phyloP scores from a whole-genome alignment of 2,888 invertebrate species.

The Amiota communis region DNA sequence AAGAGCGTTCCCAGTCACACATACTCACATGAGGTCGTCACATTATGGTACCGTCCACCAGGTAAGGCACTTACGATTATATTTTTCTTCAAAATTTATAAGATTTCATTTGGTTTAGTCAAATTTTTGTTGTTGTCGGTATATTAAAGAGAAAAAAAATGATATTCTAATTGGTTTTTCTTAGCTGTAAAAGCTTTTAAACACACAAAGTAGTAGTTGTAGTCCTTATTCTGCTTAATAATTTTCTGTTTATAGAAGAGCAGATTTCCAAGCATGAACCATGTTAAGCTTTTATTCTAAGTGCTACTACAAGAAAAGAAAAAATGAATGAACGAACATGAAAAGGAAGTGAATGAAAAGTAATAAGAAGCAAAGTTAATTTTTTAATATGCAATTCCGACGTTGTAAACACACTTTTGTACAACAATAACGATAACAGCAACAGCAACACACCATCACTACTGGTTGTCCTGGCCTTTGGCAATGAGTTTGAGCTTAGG shows the following conservation, averaged over 20 bases:
- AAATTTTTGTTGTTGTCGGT: not conserved
- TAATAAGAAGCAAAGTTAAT: constrained; percentile 55
- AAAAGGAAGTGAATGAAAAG: constrained; percentile 11
- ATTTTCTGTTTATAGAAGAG: too few relatives aligned
- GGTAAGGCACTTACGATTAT: constrained; percentile 71
- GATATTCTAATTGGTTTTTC: not conserved
- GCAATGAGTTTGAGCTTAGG: not conserved
- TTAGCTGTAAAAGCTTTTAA: not conserved
- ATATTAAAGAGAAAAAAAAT: too few relatives aligned
- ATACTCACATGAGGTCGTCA: constrained; percentile 98
- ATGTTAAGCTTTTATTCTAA: too few relatives aligned
- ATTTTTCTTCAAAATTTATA: too few relatives aligned
- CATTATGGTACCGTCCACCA: constrained; percentile 98
- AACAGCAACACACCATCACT: too few relatives aligned
- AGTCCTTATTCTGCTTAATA: too few relatives aligned
- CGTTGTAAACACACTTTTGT: constrained; percentile 40
- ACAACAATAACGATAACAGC: not conserved
- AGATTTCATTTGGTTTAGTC: not conserved
- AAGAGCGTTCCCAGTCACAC: constrained; percentile 99
- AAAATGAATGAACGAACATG: not conserved
- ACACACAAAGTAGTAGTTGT: too few relatives aligned
- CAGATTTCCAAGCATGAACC: too few relatives aligned
- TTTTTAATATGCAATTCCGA: constrained; percentile 62
- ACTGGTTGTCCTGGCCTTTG: not conserved
- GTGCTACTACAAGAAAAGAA: too few relatives aligned